These are phyloP conservation scores for Myrmophylax atrothorax DNA, from an alignment of 2,113 vertebrate species.

Conservation along the genomic window DNA sequence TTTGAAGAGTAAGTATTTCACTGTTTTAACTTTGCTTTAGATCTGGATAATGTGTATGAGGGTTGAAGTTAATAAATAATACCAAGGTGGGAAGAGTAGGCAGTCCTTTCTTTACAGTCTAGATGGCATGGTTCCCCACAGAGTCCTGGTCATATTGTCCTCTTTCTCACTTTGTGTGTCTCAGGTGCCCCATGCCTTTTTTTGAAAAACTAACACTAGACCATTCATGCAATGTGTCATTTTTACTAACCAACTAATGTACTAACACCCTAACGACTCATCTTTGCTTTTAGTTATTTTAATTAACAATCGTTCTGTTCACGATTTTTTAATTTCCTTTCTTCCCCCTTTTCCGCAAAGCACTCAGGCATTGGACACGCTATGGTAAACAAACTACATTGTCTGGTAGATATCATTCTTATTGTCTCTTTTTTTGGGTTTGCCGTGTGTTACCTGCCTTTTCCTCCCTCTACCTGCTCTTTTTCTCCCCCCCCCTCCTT, in stretches of 20 bases:
- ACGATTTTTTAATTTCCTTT: conserved; percentile 99
- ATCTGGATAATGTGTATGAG: neutral
- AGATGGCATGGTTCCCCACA: conserved; percentile 65
- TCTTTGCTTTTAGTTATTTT: conserved; percentile 94
- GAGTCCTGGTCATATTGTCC: conserved; percentile 80
- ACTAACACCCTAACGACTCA: conserved; percentile 90
- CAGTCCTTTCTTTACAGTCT: conserved; percentile 13
- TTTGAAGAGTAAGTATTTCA: conserved; percentile 72
- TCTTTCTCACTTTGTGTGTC: conserved; percentile 78
- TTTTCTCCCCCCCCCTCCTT: conserved; percentile 52
- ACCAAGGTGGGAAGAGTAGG: conserved; percentile 16
- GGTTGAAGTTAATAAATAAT: conserved; percentile 6
- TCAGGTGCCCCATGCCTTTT: conserved; percentile 77
- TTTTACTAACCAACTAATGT: conserved; percentile 97
- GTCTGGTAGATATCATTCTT: conserved; percentile 99
- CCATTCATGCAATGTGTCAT: conserved; percentile 96
- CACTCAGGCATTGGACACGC: conserved; percentile 99
- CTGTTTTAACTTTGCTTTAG: neutral
- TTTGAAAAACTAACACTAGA: conserved; percentile 89
- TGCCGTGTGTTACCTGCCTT: conserved; percentile 95
- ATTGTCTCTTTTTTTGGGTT: conserved; percentile 99
- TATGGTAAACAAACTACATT: conserved; percentile 99
- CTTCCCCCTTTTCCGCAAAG: conserved; percentile 99
- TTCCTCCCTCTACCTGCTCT: conserved; percentile 67
- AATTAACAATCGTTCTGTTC: conserved; percentile 99